These are phyloP conservation scores for Blastobasis adustella DNA, from an alignment of 2,888 invertebrate genomes.

Conservation along the genomic window DNA sequence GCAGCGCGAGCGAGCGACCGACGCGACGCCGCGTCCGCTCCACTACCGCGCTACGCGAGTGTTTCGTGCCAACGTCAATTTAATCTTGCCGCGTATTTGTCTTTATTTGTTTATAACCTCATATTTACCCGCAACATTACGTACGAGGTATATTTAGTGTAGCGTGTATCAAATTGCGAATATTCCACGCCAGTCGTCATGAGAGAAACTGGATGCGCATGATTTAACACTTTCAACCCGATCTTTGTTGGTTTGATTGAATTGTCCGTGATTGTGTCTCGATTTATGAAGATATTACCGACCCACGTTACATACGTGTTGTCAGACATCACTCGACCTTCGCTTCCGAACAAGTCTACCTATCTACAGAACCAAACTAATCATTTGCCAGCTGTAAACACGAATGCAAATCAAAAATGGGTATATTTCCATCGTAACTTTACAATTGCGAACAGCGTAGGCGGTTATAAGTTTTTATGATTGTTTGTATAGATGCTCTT, in stretches of 20 bases:
- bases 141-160: too few relatives aligned
- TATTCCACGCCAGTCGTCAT: conserved; percentile 6
- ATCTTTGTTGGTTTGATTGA: conserved; percentile 18
- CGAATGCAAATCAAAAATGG: background rate
- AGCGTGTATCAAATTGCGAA: too few relatives aligned
- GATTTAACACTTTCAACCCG: conserved; percentile 54
- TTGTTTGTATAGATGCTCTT: too few relatives aligned
- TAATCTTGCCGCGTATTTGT: conserved; percentile 2
- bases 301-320: background rate
- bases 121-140: too few relatives aligned
- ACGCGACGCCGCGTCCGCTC: conserved; percentile 20
- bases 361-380: conserved; percentile 20
- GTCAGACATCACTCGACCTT: conserved; percentile 29
- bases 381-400: conserved; percentile 25
- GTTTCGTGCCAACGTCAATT: conserved; percentile 31
- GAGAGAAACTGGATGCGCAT: conserved; percentile 52
- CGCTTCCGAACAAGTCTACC: conserved; percentile 1
- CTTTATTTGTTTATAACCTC: too few relatives aligned
- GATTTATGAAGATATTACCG: conserved; percentile 7
- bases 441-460: too few relatives aligned
- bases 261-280: conserved; percentile 25
- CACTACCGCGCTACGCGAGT: conserved; percentile 26
- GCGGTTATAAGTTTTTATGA: too few relatives aligned
- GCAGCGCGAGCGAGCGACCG: conserved; percentile 42
- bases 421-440: too few relatives aligned